A percentile compares a stretch with the other conserved stretches of the same genome.
Conservation (phyloP, 1,140 invertebrate genomes). For the Cepaea nemoralis region DNA sequence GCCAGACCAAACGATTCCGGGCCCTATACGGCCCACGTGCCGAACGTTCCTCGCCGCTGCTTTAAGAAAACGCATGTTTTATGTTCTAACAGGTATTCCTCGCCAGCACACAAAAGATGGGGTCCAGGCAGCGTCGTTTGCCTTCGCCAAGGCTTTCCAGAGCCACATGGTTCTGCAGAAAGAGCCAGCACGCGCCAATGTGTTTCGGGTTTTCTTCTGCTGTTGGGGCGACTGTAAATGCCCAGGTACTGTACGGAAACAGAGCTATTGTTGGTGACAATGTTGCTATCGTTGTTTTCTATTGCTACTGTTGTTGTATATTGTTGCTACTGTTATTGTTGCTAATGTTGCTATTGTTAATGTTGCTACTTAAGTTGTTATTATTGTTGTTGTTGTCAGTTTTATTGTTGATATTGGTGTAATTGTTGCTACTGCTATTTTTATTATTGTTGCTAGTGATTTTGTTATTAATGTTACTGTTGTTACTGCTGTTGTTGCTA, state of each 20-base stretch:
- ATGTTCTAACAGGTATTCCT: not conserved
- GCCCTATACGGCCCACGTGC: too few species aligned
- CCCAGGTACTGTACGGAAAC: too few species aligned
- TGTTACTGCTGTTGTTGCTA: not conserved
- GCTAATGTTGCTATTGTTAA: too few species aligned
- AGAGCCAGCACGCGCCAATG: slow-evolving; percentile 50
- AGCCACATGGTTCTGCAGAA: slow-evolving; percentile 68
- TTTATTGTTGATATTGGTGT: too few species aligned
- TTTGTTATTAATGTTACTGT: not conserved
- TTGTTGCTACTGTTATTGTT: too few species aligned
- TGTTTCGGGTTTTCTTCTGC: slow-evolving; percentile 65
- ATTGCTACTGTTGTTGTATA: too few species aligned
- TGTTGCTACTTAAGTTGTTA: not conserved
- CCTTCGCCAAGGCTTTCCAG: slow-evolving; percentile 58
- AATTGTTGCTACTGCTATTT: too few species aligned
- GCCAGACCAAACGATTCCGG: too few species aligned
- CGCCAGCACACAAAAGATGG: not conserved
- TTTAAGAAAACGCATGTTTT: too few species aligned
- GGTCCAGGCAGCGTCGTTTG: slow-evolving; percentile 36
- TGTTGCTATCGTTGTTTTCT: too few species aligned
- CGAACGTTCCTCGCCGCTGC: too few species aligned
- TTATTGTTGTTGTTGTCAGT: not conserved
- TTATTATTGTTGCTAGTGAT: not conserved
- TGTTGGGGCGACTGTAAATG: slow-evolving; percentile 48
- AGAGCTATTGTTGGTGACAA: too few species aligned